phyloP scores from a whole-genome alignment of 2,888 invertebrate species.

The Pherbina coryleti region DNA sequence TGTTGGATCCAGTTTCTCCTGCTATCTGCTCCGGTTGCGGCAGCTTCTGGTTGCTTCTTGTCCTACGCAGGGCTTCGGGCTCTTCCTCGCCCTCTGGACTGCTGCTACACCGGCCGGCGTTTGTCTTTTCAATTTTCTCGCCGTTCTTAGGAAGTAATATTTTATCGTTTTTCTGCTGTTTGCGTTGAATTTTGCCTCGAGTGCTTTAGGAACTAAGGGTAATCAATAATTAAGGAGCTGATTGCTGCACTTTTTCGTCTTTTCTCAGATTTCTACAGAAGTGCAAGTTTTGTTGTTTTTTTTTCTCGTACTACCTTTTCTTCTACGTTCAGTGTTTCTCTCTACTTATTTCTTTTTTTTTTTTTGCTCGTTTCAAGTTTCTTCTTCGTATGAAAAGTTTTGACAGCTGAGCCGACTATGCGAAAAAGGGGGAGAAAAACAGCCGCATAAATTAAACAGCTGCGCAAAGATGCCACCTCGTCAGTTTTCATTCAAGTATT shows the following conservation, averaged over 20 bases:
- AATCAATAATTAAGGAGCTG: slow-evolving; percentile 32
- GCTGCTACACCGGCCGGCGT: slow-evolving; percentile 33
- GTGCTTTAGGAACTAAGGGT: slow-evolving; percentile 33
- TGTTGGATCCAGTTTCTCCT: slow-evolving; percentile 51
- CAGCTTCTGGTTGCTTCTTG: slow-evolving; percentile 4
- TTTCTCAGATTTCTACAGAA: slow-evolving; percentile 32
- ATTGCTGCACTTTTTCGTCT: slow-evolving; percentile 31
- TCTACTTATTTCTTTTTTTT: background rate
- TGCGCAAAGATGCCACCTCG: no score
- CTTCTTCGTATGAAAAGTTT: slow-evolving; percentile 15
- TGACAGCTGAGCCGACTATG: slow-evolving; percentile 15
- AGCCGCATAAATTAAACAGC: background rate
- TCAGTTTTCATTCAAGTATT: no score
- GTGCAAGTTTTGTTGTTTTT: slow-evolving; percentile 28
- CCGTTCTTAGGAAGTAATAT: slow-evolving; percentile 30
- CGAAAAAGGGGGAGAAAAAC: background rate
- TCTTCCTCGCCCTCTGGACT: slow-evolving; percentile 36
- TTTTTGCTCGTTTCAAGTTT: slow-evolving; percentile 6
- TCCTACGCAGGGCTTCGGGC: slow-evolving; percentile 20
- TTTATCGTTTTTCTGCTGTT: slow-evolving; percentile 24
- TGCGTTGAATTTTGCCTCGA: slow-evolving; percentile 31
- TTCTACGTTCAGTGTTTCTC: background rate
- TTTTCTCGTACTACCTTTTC: slow-evolving; percentile 5
- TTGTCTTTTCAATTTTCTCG: slow-evolving; percentile 34
- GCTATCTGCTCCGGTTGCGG: background rate